A percentile compares a stretch with the other conserved stretches of the same genome.
Evolutionary conservation across 2,888 invertebrate species (phyloP).

Genomic region (Sisyra nigra): DNA sequence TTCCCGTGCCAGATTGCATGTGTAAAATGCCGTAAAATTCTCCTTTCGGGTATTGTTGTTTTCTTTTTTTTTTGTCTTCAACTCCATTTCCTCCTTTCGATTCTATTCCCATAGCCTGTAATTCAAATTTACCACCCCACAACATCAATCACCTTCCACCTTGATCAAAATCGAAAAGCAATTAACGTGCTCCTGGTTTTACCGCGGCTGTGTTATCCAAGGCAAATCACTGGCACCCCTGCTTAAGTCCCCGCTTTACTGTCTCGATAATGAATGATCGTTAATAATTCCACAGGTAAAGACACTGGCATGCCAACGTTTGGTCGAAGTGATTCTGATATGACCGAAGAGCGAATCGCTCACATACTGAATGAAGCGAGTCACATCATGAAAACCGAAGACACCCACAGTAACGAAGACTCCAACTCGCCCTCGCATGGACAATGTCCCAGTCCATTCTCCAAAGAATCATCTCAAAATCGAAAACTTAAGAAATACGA

Average conservation of each 20-base stretch:
- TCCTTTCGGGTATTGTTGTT: constrained; percentile 14
- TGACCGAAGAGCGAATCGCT: constrained; percentile 82
- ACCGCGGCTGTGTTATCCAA: no score
- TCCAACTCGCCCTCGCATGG: constrained; percentile 64
- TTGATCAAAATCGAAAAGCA: no score
- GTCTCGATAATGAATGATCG: no score
- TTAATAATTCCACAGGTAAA: constrained; percentile 45
- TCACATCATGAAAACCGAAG: constrained; percentile 65
- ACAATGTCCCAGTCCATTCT: constrained; percentile 68
- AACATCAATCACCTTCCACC: no score
- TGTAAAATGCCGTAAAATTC: constrained; percentile 26
- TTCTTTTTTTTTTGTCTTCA: no score
- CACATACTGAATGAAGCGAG: constrained; percentile 90
- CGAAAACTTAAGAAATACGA: constrained; percentile 73
- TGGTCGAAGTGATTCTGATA: constrained; percentile 54
- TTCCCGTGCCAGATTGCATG: constrained; percentile 19
- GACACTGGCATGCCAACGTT: constrained; percentile 69
- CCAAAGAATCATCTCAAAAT: constrained; percentile 54
- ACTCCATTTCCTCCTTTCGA: no score
- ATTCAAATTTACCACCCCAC: no score
- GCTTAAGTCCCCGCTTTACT: no score
- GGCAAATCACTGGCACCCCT: no score
- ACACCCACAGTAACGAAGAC: constrained; percentile 63
- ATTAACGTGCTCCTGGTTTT: no score
- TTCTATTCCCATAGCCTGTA: no score